Evolutionary conservation across 1,140 invertebrate genomes (phyloP), one percentile per base, ranked within the genome.

Genomic region (Drosophila subpulchrella): DNA sequence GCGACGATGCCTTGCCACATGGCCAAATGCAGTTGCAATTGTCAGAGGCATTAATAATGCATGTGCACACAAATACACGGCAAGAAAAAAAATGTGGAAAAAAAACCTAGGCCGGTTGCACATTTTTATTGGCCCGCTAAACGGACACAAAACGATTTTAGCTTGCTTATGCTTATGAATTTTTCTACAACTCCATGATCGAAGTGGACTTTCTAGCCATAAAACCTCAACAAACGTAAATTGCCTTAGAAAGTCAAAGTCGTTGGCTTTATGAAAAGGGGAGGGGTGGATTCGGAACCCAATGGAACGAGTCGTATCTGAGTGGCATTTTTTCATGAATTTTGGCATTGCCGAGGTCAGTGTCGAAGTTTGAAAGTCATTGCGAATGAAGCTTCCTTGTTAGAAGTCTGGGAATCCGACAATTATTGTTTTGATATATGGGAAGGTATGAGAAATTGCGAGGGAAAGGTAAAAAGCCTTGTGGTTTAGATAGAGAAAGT

Each of bases 181-280:
- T 65, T 78, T 85, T 68, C 36, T 67, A 67, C 60, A 53, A 59
- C 47, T 75, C 60, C 47, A 46, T 46, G 38, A 65, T 39, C 59
- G 39, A 38, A 15, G 38, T 50, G 20, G 65, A 86, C 81, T 85
- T 85, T 86, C 81, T 86, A 85, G 82, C 65, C 78, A 71, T 86
- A 68, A 83, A 84, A 48, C 68, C 20, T 24, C 56, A 54, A 56
- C 51, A 44, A 77, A 77, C 57, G 65, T 62, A 81, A 86, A 86
- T 81, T 73, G 70, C 63, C 78, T 78, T 86, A 81, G 82, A 86
- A 85, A 85, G 81, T 85, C 82, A 74, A 59, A 75, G 61, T 54
- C 44, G 51, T 41, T 36, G 51, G 32, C 15, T 53, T 48, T 4
- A 5, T 20, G 15, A 17, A 32, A 32, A 34, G 27, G 0, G 27